Base-by-base conservation (phyloP, 2,113 vertebrate genomes). In the Aldabrachelys gigantea region DNA sequence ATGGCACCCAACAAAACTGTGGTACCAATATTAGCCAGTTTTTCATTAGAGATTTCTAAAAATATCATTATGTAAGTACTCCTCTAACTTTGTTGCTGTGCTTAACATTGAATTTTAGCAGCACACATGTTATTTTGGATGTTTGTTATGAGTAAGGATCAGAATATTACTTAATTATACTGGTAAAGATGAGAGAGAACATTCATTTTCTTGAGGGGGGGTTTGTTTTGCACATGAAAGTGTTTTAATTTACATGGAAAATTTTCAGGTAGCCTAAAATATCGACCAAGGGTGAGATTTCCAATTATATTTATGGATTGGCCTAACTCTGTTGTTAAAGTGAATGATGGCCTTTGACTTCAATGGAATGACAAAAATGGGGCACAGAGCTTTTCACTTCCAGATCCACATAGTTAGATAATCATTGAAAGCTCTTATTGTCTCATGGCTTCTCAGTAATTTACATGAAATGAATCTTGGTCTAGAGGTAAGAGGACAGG, bases 401-500 rank as follows among this genome's bases (percentile, higher is more conserved):
- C 11, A 47, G 84, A 93, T 94, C 92, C 80, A 69, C 88, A 21
- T 85, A 85, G 91, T 83, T 96, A 35, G 49, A 80, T 88, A 69
- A 84, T 95, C 93, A 86, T 95, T 96, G 94, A 94, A 92, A 92
- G 56, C 56, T 91, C 27, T 85, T 91, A 90, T 78, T 94, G 50
- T 89, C 95, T 95, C 93, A 97, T 95, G 87, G 90, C 89, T 94
- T 94, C 78, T 65, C 59, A 65, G 59, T 65, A 65, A 88, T 82
- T 96, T 95, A 82, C 82, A 54, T 80, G 87, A 91, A 87, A 69
- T 91, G 90, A 96, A 80, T 91, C 49, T 95, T 91, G 91, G 56
- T 53, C 80, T 89, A 96, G 92, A 94, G 90, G 89, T 91, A 95
- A 95, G 94, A 90, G 95, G 95, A 92, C 72, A 95, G 62, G 80